A percentile compares a stretch with the other conserved stretches of the same genome.
phyloP scores from a whole-genome alignment of 1,140 invertebrate genomes.

The Amphibalanus amphitrite region DNA sequence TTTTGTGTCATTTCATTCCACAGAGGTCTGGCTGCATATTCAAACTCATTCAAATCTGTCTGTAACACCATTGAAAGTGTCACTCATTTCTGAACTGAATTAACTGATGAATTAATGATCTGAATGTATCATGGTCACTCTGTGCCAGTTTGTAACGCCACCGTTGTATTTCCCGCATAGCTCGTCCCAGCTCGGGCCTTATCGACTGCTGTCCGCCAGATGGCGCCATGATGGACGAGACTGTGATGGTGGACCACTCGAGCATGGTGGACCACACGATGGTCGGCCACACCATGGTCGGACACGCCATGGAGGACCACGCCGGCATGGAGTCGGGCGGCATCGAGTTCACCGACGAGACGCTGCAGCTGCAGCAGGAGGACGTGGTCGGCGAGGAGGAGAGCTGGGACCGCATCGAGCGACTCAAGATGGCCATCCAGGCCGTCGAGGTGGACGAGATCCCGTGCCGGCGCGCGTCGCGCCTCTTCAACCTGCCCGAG shows the following conservation, averaged over 20 bases:
- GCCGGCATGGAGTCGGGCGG: neutral
- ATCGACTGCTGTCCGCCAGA: no score
- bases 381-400: neutral
- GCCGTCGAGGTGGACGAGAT: slow-evolving; percentile 3
- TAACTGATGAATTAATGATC: no score
- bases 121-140: no score
- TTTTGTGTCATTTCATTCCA: no score
- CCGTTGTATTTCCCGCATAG: no score
- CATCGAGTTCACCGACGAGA: neutral
- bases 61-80: no score
- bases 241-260: neutral
- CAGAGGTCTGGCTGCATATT: no score
- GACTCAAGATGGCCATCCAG: slow-evolving; percentile 4
- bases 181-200: no score
- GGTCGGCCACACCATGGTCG: no score
- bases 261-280: neutral
- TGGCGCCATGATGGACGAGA: neutral
- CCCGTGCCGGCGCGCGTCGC: neutral
- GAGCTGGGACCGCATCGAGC: slow-evolving; percentile 2
- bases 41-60: no score
- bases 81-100: no score
- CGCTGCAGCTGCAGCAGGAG: neutral
- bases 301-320: neutral
- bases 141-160: no score
- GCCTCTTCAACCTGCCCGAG: slow-evolving; percentile 4